Base-by-base conservation (phyloP, 2,797 vertebrate genomes). In the Sebastes baramenuke region DNA sequence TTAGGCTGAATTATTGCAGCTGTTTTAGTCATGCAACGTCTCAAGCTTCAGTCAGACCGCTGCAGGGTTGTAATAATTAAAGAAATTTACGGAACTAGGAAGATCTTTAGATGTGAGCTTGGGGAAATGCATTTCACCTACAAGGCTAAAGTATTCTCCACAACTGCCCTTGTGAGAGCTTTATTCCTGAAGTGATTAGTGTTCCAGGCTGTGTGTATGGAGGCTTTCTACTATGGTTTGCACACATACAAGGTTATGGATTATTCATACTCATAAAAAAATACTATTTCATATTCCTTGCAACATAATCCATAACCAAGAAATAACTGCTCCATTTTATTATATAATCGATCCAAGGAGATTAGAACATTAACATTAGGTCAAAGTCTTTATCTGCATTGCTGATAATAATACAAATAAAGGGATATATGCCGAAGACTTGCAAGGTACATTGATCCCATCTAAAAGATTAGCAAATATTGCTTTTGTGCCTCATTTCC, bases 21-120 rank as follows among this genome's bases (percentile, higher is more conserved):
- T 72, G n/a, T 77, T 83, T 79, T 18, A 75, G 72, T 74, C 36
- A n/a, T 36, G 25, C 29, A 56, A 25, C 1, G 4, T 68, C 34
- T 80, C 60, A 46, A 29, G n/a, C 72, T 55, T 73, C 79, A 84
- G 49, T 74, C 65, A 60, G 30, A 67, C 36, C 4, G 54, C 82
- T 78, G 66, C 30, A 7, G 75, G 62, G 49, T 58, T 70, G 58
- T 60, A 38, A 82, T 72, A 82, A 88, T 90, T 88, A 83, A 81
- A 84, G 27, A 85, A 56, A 83, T 79, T 32, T 66, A 70, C 67
- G 3, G 27, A 82, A 73, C 54, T 79, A 72, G 70, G 59, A 72
- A 64, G 79, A 75, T 68, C 34, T 81, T 32, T 20, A 32, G 38
- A 82, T 71, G 62, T 78, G 56, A 22, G 74, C 69, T 84, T 29